Base-by-base conservation (phyloP, 2,888 invertebrate species). In the Conomelus anceps region DNA sequence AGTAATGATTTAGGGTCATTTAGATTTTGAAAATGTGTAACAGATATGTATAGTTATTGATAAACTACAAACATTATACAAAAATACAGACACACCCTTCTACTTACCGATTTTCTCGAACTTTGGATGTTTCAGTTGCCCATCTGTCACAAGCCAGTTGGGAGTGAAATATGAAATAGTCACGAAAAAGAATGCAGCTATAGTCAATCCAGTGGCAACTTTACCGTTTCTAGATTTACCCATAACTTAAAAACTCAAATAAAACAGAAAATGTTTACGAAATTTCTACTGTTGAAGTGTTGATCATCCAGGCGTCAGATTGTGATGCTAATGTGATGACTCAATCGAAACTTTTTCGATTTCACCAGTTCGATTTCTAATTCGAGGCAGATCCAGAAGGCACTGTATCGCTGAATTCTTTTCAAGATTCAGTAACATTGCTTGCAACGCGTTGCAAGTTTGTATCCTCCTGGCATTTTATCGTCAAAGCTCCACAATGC, bases 101-200 rank as follows among this genome's bases (percentile, higher is more conserved):
- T 88, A 90, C 94, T 94, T 94, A 97, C 97, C 97, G 90, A 98
- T 95, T 94, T 96, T 96, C 90, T 96, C 94, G 93, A 98, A 98
- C 93, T 97, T 97, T 0, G 97, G 96, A 92, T 96, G 94, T 90
- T 94, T 94, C 20, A 97, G 93, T 93, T 96, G 95, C 13, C 97
- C 97, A 93, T 97, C 97, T 22, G 96, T 97, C 90, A 97, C 96
- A 88, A 98, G 94, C 98, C 98, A 98, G 93, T 96, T 97, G 0
- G 98, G 97, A 88, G 98, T 97, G 29, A 96, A 96, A 94, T 98
- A 98, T 6, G 98, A 96, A 90, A 98, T 95, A 88, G 98, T 93
- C 91, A 97, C 95, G 91, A 97, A 96, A 86, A 97, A 91, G 91
- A 97, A 96, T 3, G 96, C 96, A 22, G 96, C 92, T 22, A 94